Base-by-base conservation (phyloP, 2,113 vertebrate genomes). In the Notiomystis cincta region DNA sequence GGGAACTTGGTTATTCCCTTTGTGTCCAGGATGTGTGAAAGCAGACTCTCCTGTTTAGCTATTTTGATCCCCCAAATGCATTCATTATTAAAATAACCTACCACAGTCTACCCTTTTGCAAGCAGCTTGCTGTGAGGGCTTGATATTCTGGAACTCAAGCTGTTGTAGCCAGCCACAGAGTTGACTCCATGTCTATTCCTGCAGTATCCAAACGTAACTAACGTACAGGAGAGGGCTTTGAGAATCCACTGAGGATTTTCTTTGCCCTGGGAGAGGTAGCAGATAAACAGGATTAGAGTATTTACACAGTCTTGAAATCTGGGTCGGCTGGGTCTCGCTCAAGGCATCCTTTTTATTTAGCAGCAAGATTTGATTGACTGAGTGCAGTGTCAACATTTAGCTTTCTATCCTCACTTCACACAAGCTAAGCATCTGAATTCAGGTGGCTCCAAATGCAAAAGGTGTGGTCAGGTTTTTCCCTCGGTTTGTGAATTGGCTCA, bases 221-320 rank as follows among this genome's bases (percentile, higher is more conserved):
- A 76, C 16, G 25, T 82, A 69, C 8, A 62, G 47, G 22, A 86
- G 20, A 79, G 25, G 19, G 33, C 31, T 96, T 66, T 62, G 60
- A 70, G 51, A 83, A 45, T 57, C 76, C 64, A 33, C 24, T 25
- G 44, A 73, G 60, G 56, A 86, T 75, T 83, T 89, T 37, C 37
- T 92, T 94, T 94, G 83, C 67, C 76, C 71, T 60, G 35, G 82
- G 51, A 90, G 64, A 90, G 50, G 77, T 20, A 93, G 82, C 85
- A 81, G 90, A 89, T 92, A 96, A 97, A 93, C 51, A 83, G 85
- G 82, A 96, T 96, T 96, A 92, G 54, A 90, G 62, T 93, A 95
- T 95, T 95, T 95, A 72, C 73, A 87, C 22, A 81, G 78, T 88
- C 72, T 75, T 75, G 56, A 93, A 95, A 96, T 90, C 90, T 97